A percentile compares a stretch with the other conserved stretches of the same genome.
These are phyloP conservation scores for Glandiceps talaboti DNA, from an alignment of 53 echinoderm and acorn worm genomes.

Conservation along the genomic window DNA sequence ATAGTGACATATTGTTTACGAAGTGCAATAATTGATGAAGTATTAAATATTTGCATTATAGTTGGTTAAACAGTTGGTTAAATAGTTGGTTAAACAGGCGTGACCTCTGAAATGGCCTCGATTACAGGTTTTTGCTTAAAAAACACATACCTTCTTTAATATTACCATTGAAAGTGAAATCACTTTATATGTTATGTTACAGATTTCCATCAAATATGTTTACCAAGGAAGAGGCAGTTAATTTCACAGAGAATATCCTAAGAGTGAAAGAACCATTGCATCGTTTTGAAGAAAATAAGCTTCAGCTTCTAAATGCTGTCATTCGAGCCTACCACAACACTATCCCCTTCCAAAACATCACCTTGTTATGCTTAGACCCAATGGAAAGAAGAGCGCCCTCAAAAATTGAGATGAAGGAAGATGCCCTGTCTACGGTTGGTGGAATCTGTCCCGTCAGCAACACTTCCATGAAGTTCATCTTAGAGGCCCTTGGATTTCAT, in stretches of 20 bases:
- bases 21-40: too few relatives aligned
- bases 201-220: too few relatives aligned
- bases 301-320: background rate
- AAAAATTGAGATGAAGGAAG: slow-evolving; percentile 4
- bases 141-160: too few relatives aligned
- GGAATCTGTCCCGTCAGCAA: slow-evolving; percentile 17
- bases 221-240: background rate
- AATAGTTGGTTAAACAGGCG: too few relatives aligned
- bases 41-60: too few relatives aligned
- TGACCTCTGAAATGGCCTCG: too few relatives aligned
- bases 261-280: background rate
- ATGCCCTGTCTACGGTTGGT: background rate
- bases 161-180: too few relatives aligned
- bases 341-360: slow-evolving; percentile 20
- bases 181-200: too few relatives aligned
- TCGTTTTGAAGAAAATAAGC: background rate
- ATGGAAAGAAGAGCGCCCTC: slow-evolving; percentile 6
- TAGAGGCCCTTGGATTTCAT: slow-evolving; percentile 13
- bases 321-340: slow-evolving; percentile 11
- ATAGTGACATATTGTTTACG: too few relatives aligned
- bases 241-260: background rate
- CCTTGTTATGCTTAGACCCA: background rate
- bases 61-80: too few relatives aligned
- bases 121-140: too few relatives aligned
- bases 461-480: slow-evolving; percentile 7